Percentiles rank a stretch among this genome's conserved stretches.
Conservation (phyloP, 2,113 vertebrate genomes). For the Cottus gobio region DNA sequence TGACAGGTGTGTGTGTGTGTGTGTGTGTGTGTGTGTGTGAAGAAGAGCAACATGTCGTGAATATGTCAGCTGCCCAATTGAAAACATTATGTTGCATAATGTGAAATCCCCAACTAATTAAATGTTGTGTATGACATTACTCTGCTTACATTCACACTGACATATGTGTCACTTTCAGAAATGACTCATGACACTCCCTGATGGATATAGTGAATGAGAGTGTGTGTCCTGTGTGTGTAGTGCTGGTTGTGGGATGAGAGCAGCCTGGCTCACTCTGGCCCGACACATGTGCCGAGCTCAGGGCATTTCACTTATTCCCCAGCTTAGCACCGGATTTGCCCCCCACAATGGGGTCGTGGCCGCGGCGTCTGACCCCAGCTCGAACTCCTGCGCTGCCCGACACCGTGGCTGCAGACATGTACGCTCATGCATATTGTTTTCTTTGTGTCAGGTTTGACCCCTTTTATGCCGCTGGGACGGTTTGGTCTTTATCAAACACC, state of each 20-base stretch:
- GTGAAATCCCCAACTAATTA: background rate
- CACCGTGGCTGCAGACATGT: slow-evolving; percentile 35
- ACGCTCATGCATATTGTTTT: slow-evolving; percentile 8
- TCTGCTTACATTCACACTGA: background rate
- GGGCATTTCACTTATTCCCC: slow-evolving; percentile 87
- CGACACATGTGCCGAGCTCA: slow-evolving; percentile 88
- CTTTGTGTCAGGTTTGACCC: background rate
- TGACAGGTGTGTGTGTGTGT: background rate
- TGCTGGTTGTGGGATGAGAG: slow-evolving; percentile 17
- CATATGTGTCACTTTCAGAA: slow-evolving; percentile 1
- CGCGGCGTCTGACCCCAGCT: slow-evolving; percentile 86
- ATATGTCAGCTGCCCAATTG: background rate
- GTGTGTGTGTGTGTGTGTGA: background rate
- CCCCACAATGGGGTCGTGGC: slow-evolving; percentile 88
- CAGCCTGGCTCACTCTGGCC: slow-evolving; percentile 45
- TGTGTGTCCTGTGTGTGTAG: slow-evolving; percentile 20
- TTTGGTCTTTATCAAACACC: slow-evolving; percentile 1
- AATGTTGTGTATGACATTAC: background rate
- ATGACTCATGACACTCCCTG: slow-evolving; percentile 10
- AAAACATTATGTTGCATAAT: slow-evolving; percentile 2
- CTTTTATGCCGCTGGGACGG: background rate
- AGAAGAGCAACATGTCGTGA: background rate
- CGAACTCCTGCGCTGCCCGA: slow-evolving; percentile 80
- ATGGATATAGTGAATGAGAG: slow-evolving; percentile 42
- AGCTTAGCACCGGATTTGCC: slow-evolving; percentile 91